Evolutionary conservation across 2,797 vertebrate species (phyloP).

Genomic region (Chlorospingus flavigularis): DNA sequence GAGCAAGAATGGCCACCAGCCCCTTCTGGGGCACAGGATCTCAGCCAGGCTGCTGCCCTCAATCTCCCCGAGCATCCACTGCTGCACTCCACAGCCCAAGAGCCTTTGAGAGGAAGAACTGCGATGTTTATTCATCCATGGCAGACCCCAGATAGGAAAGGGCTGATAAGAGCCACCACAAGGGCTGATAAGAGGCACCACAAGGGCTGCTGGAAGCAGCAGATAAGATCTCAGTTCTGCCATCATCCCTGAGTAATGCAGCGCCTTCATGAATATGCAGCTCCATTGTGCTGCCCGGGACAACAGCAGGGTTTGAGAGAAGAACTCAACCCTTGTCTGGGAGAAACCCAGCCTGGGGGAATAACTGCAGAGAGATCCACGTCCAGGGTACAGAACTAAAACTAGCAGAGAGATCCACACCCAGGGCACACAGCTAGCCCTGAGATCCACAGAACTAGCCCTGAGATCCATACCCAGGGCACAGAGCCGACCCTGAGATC

Average conservation of each 20-base stretch:
- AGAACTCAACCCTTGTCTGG: background rate
- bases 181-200: background rate
- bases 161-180: background rate
- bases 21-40: background rate
- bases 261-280: slow-evolving; percentile 6
- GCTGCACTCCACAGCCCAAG: background rate
- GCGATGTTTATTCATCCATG: background rate
- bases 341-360: background rate
- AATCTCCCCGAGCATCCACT: background rate
- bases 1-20: background rate
- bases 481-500: background rate
- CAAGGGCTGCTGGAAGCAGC: background rate
- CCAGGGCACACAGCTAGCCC: fast-evolving
- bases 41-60: background rate
- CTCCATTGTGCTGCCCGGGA: background rate
- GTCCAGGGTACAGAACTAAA: too few species aligned
- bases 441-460: too few species aligned
- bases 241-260: background rate
- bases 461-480: background rate
- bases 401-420: background rate
- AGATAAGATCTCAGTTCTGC: slow-evolving; percentile 20
- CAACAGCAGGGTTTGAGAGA: background rate
- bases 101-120: background rate
- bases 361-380: background rate
- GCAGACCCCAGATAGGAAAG: background rate